phyloP scores from a whole-genome alignment of 2,113 vertebrate species.

The Ibidorhyncha struthersii region DNA sequence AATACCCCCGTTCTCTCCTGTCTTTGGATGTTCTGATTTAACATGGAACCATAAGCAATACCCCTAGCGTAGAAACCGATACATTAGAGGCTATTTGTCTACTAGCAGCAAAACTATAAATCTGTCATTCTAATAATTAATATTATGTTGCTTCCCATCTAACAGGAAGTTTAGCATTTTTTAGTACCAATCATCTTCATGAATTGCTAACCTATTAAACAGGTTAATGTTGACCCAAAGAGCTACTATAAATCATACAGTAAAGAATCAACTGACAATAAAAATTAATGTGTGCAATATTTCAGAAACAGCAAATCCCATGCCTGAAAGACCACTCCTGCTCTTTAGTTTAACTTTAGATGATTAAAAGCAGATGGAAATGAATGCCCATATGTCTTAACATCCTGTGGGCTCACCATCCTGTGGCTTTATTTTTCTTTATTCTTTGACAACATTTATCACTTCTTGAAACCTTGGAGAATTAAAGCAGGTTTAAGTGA shows the following conservation, averaged over 20 bases:
- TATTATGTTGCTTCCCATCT: background rate
- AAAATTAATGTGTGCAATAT: background rate
- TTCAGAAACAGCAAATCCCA: background rate
- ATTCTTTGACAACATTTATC: background rate
- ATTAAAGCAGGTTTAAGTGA: background rate
- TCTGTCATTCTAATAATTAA: background rate
- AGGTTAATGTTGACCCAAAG: background rate
- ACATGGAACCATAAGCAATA: background rate
- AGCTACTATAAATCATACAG: background rate
- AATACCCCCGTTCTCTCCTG: background rate
- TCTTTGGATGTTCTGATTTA: background rate
- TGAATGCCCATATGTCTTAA: background rate
- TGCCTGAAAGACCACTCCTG: background rate
- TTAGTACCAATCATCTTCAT: background rate
- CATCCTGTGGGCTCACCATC: background rate
- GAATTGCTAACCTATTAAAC: background rate
- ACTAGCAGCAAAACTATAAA: background rate
- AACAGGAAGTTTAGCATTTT: background rate
- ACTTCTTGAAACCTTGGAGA: background rate
- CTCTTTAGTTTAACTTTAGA: background rate
- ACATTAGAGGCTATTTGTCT: background rate
- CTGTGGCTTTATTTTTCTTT: background rate
- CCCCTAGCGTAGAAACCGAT: background rate
- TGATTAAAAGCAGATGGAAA: background rate
- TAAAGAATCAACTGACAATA: background rate